Evolutionary conservation across 2,113 vertebrate genomes (phyloP).

Genomic region (Hirundichthys speculiger): DNA sequence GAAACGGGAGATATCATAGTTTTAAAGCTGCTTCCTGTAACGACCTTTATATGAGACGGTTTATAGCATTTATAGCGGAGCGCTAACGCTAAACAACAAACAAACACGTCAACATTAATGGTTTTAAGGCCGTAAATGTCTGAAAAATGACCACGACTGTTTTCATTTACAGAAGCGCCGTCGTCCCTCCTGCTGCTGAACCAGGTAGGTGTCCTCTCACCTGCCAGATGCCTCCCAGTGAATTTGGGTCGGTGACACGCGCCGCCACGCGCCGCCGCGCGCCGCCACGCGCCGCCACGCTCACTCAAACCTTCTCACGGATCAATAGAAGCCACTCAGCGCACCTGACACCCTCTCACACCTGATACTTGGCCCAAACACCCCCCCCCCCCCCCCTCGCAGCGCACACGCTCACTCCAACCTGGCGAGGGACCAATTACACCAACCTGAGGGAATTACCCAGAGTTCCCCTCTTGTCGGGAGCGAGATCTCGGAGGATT

Average conservation of each 20-base stretch:
- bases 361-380: constrained; percentile 81
- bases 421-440: constrained; percentile 82
- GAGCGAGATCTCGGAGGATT: constrained; percentile 89
- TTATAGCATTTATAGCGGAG: too few species aligned
- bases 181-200: constrained; percentile 41
- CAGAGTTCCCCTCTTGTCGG: constrained; percentile 82
- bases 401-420: constrained; percentile 49
- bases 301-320: constrained; percentile 65
- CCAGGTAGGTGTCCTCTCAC: constrained; percentile 76
- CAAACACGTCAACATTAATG: too few species aligned
- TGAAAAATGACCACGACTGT: too few species aligned
- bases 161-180: neutral
- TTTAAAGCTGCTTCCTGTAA: too few species aligned
- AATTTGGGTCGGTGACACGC: constrained; percentile 78
- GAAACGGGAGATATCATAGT: constrained; percentile 2
- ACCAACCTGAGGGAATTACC: constrained; percentile 85
- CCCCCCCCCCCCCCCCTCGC: constrained; percentile 28
- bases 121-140: too few species aligned
- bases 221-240: constrained; percentile 79
- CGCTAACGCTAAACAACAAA: too few species aligned
- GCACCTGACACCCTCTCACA: constrained; percentile 83
- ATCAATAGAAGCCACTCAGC: constrained; percentile 90
- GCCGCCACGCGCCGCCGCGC: too few species aligned
- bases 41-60: too few species aligned
- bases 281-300: constrained; percentile 2